Base-by-base conservation (phyloP, 2,888 invertebrate genomes). In the Exocentrus adspersus region DNA sequence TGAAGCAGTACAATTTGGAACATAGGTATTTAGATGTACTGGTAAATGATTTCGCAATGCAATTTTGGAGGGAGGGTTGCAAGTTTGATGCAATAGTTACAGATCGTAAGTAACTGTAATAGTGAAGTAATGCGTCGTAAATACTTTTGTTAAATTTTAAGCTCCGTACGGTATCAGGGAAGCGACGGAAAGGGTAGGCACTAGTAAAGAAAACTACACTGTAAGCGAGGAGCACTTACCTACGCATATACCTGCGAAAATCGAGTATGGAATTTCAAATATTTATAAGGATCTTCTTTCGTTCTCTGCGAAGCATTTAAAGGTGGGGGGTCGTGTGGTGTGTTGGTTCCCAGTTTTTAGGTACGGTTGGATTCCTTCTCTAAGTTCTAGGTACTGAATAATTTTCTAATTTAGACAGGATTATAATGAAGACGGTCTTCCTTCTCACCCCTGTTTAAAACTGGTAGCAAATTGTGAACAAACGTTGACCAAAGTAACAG, bases 111-210 rank as follows among this genome's bases (percentile, higher is more conserved):
- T 58, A 16, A 62, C 10, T 6, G 6, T 43, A 10, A 7, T n/a
- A n/a, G n/a, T n/a, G n/a, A n/a, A n/a, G n/a, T n/a, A n/a, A n/a
- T n/a, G n/a, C n/a, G n/a, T n/a, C n/a, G n/a, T n/a, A n/a, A n/a
- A n/a, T n/a, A n/a, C n/a, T n/a, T n/a, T n/a, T n/a, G n/a, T 32
- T n/a, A n/a, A 5, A 14, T 17, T 57, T 57, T 1, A 78, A 97
- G 98, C 98, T 17, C 99, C 99, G 0, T 99, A 99, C 84, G 99
- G 99, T 24, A 95, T 99, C 20, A 85, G 99, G 66, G 99, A 99
- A 84, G 89, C 97, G 0, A 93, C 94, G 0, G 94, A 94, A 82
- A 91, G 90, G 80, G 89, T 96, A 45, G 96, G 94, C 21, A 88
- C 90, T 4, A 78, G 73, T 37, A 85, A 86, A 70, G 84, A 85